Percentiles rank a stretch among this genome's conserved stretches.
Conservation (phyloP, 2,888 invertebrate species). For the Drosophila siamana region DNA sequence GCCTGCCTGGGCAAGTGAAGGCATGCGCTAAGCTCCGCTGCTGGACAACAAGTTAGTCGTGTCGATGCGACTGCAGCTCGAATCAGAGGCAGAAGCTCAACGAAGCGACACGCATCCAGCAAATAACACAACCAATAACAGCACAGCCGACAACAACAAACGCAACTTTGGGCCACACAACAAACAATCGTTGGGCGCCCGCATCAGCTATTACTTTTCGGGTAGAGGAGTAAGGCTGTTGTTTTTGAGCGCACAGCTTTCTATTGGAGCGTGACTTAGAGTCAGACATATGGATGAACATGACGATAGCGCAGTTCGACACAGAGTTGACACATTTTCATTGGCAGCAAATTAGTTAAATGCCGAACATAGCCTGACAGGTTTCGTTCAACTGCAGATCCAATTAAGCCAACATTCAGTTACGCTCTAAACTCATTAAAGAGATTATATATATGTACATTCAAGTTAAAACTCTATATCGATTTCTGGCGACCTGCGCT, state of each 20-base stretch:
- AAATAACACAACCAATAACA: slow-evolving; percentile 18
- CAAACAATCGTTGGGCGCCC: slow-evolving; percentile 62
- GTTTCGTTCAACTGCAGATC: slow-evolving; percentile 14
- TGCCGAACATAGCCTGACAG: slow-evolving; percentile 27
- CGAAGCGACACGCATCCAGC: slow-evolving; percentile 61
- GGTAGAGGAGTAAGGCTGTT: background rate
- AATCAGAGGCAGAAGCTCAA: slow-evolving; percentile 63
- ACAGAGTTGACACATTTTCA: slow-evolving; percentile 67
- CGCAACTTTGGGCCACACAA: slow-evolving; percentile 51
- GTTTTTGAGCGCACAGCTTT: slow-evolving; percentile 61
- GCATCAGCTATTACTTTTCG: slow-evolving; percentile 44
- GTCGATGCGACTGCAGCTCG: slow-evolving; percentile 50
- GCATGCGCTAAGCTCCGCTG: slow-evolving; percentile 44
- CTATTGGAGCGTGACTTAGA: slow-evolving; percentile 76
- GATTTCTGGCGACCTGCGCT: slow-evolving; percentile 16
- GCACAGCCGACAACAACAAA: slow-evolving; percentile 20
- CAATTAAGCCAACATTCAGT: slow-evolving; percentile 6
- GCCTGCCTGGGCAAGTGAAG: slow-evolving; percentile 63
- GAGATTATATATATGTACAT: too few species aligned
- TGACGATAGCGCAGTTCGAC: slow-evolving; percentile 42
- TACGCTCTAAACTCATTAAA: too few species aligned
- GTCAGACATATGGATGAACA: slow-evolving; percentile 64
- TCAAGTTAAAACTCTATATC: background rate
- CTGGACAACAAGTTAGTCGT: slow-evolving; percentile 66
- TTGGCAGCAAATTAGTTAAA: slow-evolving; percentile 65